phyloP scores from a whole-genome alignment of 2,888 invertebrate species.

The Phortica okadai region DNA sequence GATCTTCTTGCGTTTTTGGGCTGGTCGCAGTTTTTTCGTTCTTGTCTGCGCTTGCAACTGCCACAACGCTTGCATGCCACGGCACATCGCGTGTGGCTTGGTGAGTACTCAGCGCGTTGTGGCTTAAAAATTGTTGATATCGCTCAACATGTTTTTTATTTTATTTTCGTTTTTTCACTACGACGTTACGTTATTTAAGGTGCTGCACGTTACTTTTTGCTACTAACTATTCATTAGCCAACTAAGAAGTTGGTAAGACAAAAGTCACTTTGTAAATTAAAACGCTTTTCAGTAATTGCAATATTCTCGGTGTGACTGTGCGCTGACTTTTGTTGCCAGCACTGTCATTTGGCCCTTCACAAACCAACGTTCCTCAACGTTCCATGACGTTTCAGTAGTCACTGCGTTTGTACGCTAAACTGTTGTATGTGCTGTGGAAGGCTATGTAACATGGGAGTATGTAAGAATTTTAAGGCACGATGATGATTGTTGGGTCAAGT shows the following conservation, averaged over 20 bases:
- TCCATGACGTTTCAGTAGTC: no score
- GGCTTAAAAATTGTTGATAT: background rate
- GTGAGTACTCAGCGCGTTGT: background rate
- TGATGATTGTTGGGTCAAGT: no score
- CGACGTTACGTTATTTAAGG: background rate
- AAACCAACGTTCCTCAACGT: no score
- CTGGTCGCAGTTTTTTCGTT: background rate
- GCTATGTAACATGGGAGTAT: no score
- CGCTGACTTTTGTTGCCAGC: background rate
- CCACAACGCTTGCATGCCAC: background rate
- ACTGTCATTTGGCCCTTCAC: constrained; percentile 21
- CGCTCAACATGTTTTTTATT: background rate
- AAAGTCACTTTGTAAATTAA: constrained; percentile 6
- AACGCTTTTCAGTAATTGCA: constrained; percentile 1
- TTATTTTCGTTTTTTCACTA: background rate
- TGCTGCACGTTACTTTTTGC: background rate
- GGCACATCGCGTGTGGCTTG: constrained; percentile 23
- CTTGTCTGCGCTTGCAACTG: background rate
- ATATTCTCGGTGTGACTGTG: no score
- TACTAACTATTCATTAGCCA: background rate
- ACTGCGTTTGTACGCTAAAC: background rate
- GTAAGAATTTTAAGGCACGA: no score
- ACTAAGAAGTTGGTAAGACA: background rate
- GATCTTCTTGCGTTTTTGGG: background rate
- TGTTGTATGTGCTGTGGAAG: no score